Percentiles rank a stretch among this genome's conserved stretches.
Evolutionary conservation across 2,113 vertebrate genomes (phyloP).

Genomic region (Saccopteryx leptura): DNA sequence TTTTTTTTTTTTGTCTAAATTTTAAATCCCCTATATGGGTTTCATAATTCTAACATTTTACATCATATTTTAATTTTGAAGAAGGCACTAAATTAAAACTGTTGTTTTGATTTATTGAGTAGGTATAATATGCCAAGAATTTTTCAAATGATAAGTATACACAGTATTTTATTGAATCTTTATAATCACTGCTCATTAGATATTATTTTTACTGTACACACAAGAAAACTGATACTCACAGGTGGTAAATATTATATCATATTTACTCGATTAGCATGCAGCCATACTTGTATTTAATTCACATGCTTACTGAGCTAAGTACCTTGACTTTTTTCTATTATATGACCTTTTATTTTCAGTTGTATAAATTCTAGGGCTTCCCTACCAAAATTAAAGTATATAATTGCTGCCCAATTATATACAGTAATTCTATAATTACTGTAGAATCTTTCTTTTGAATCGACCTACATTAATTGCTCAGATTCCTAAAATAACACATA

Average conservation of each 20-base stretch:
- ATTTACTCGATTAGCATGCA: conserved; percentile 49
- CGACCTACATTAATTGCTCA: not conserved
- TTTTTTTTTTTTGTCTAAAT: not conserved
- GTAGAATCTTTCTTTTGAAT: not conserved
- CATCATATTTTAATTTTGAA: not conserved
- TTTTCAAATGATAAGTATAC: not conserved
- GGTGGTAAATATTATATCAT: conserved; percentile 21
- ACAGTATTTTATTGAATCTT: not conserved
- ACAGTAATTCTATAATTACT: no score
- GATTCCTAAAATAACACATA: not conserved
- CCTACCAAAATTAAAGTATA: not conserved
- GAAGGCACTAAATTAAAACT: not conserved
- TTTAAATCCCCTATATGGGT: not conserved
- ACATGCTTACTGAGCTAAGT: not conserved
- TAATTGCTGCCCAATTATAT: not conserved
- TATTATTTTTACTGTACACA: not conserved
- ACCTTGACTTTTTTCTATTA: not conserved
- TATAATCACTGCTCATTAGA: not conserved
- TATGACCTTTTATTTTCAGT: not conserved
- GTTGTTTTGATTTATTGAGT: not conserved
- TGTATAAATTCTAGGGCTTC: not conserved
- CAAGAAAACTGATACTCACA: not conserved
- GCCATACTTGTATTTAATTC: not conserved
- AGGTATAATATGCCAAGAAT: not conserved
- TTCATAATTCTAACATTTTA: not conserved